phyloP scores from a whole-genome alignment of 2,888 invertebrate species.

The Pseudococcus viburni region DNA sequence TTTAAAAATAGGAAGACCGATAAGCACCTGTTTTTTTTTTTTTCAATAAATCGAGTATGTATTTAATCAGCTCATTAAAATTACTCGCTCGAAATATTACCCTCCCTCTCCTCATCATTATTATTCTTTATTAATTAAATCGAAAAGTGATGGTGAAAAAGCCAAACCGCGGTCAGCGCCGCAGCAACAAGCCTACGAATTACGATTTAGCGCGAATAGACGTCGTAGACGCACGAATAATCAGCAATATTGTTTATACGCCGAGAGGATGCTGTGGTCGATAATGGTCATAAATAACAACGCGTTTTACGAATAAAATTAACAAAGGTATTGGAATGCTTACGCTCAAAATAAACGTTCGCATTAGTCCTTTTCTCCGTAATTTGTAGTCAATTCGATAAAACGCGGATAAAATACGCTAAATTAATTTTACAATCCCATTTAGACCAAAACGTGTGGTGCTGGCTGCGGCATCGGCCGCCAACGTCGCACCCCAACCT shows the following conservation, averaged over 20 bases:
- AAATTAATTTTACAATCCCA: constrained; percentile 50
- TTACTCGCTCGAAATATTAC: not conserved
- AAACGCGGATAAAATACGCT: constrained; percentile 48
- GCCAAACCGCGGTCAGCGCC: too few relatives aligned
- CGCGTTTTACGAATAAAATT: constrained; percentile 48
- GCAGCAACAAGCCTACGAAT: not conserved
- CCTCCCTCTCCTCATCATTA: not conserved
- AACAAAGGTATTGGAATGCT: constrained; percentile 51
- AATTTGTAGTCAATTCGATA: constrained; percentile 53
- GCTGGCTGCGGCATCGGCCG: not conserved
- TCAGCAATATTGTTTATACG: constrained; percentile 46
- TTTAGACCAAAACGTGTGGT: constrained; percentile 24
- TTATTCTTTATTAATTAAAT: not conserved
- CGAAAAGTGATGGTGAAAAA: not conserved
- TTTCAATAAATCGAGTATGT: not conserved
- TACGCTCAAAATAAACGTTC: constrained; percentile 52
- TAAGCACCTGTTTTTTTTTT: not conserved
- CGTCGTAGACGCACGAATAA: constrained; percentile 27
- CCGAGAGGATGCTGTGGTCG: constrained; percentile 37
- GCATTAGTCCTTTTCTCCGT: constrained; percentile 48
- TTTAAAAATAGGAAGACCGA: not conserved
- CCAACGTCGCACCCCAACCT: not conserved
- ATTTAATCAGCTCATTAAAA: not conserved
- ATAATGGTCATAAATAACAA: constrained; percentile 48
- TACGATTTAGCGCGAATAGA: not conserved